Percentiles rank a stretch among this genome's conserved stretches.
These are phyloP conservation scores for Halocynthia aurantium DNA, from an alignment of 23 tunicate genomes.

Conservation along the genomic window DNA sequence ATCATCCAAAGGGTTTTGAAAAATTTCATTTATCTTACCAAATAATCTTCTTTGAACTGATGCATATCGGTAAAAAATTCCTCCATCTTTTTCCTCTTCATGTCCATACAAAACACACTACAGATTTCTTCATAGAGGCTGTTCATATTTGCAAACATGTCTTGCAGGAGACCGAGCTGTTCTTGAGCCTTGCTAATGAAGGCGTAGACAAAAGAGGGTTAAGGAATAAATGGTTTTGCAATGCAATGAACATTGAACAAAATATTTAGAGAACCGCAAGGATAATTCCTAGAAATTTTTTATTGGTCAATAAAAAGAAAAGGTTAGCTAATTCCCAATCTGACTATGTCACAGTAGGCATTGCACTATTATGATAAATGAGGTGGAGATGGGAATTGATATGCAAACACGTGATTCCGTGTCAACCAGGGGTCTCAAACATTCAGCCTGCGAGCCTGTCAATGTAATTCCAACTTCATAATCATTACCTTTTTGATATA, in stretches of 20 bases:
- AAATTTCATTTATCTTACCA: constrained; percentile 11
- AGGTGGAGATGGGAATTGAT: too few species aligned
- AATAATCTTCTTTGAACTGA: constrained; percentile 56
- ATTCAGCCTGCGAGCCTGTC: too few species aligned
- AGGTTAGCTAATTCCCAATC: not conserved
- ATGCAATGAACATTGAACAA: not conserved
- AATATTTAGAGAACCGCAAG: not conserved
- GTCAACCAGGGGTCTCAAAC: too few species aligned
- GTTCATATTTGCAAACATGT: constrained; percentile 82
- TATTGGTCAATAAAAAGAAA: not conserved
- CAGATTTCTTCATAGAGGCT: constrained; percentile 26
- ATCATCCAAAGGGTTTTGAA: too few species aligned
- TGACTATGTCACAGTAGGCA: too few species aligned
- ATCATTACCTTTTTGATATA: too few species aligned
- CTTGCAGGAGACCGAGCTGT: constrained; percentile 30
- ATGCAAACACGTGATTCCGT: too few species aligned
- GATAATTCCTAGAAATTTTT: not conserved
- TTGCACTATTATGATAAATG: too few species aligned
- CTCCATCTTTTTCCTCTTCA: constrained; percentile 68
- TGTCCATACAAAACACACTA: constrained; percentile 43
- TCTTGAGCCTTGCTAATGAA: constrained; percentile 55
- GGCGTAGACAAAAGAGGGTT: constrained; percentile 16
- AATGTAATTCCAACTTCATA: too few species aligned
- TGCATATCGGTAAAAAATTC: constrained; percentile 65
- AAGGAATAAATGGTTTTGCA: not conserved